Conservation (phyloP, 1,140 invertebrate genomes). For the Nixonia krombeini region DNA sequence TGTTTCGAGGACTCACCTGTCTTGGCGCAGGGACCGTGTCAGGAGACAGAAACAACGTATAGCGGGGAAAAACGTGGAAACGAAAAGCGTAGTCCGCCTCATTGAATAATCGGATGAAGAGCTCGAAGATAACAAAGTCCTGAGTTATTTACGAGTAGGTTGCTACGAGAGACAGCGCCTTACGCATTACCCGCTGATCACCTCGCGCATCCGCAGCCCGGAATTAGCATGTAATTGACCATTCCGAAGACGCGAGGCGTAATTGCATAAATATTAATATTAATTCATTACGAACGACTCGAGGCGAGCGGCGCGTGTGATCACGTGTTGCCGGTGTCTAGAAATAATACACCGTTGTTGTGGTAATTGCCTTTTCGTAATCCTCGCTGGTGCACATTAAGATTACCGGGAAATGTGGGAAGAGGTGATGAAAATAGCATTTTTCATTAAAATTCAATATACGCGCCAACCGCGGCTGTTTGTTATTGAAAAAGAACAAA, state of each 20-base stretch:
- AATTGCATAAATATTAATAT: conserved; percentile 55
- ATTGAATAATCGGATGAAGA: conserved; percentile 36
- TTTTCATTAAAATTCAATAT: no score
- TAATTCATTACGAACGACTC: conserved; percentile 40
- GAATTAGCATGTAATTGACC: conserved; percentile 45
- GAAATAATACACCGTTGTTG: conserved; percentile 6
- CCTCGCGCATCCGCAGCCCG: conserved; percentile 18
- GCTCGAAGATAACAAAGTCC: conserved; percentile 48
- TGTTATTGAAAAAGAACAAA: not conserved
- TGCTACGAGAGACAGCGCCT: conserved; percentile 32
- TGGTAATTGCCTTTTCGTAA: conserved; percentile 1
- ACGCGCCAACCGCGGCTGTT: no score
- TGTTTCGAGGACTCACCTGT: conserved; percentile 12
- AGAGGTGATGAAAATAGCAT: no score
- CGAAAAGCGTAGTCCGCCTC: conserved; percentile 13
- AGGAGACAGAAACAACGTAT: not conserved
- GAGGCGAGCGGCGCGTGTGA: conserved; percentile 11
- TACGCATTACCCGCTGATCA: conserved; percentile 37
- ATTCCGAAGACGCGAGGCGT: conserved; percentile 18
- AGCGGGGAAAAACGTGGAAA: conserved; percentile 11
- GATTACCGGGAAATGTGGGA: not conserved
- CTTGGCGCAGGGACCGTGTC: not conserved
- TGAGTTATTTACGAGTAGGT: conserved; percentile 53
- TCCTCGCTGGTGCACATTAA: not conserved
- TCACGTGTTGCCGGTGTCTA: conserved; percentile 7